phyloP scores from a whole-genome alignment of 2,888 invertebrate genomes.

The Sarcophaga subvicina region DNA sequence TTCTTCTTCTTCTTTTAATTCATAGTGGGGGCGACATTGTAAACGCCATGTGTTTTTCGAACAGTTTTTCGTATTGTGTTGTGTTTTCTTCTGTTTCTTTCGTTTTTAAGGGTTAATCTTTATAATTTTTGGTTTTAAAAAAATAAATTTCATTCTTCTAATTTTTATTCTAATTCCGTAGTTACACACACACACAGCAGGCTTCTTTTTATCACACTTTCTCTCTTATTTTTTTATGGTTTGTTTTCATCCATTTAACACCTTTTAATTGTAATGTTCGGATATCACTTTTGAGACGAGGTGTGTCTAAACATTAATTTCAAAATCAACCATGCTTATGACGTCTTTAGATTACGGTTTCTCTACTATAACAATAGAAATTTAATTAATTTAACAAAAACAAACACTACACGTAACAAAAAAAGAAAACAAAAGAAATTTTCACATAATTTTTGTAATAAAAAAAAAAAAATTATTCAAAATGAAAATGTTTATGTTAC shows the following conservation, averaged over 20 bases:
- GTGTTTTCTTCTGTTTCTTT: constrained; percentile 7
- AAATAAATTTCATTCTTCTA: constrained; percentile 44
- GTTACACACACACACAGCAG: constrained; percentile 55
- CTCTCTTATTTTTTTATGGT: constrained; percentile 50
- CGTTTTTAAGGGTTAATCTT: constrained; percentile 57
- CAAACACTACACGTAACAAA: not conserved
- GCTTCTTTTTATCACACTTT: constrained; percentile 43
- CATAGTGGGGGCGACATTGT: constrained; percentile 58
- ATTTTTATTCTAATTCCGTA: constrained; percentile 63
- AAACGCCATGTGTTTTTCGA: not conserved
- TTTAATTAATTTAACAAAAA: constrained; percentile 47
- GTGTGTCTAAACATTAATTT: constrained; percentile 67
- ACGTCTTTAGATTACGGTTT: constrained; percentile 67
- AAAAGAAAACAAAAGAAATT: not conserved
- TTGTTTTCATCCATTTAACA: constrained; percentile 67
- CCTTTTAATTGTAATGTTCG: constrained; percentile 52
- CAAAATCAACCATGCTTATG: constrained; percentile 61
- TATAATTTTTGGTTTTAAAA: not conserved
- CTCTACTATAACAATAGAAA: not conserved
- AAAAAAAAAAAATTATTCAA: too few relatives aligned
- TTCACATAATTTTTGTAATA: not conserved
- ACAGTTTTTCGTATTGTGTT: too few relatives aligned
- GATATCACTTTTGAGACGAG: constrained; percentile 20
- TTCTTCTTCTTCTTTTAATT: constrained; percentile 18
- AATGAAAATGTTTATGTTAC: too few relatives aligned